phyloP scores from a whole-genome alignment of 2,113 vertebrate species.

The Brachionichthys hirsutus region DNA sequence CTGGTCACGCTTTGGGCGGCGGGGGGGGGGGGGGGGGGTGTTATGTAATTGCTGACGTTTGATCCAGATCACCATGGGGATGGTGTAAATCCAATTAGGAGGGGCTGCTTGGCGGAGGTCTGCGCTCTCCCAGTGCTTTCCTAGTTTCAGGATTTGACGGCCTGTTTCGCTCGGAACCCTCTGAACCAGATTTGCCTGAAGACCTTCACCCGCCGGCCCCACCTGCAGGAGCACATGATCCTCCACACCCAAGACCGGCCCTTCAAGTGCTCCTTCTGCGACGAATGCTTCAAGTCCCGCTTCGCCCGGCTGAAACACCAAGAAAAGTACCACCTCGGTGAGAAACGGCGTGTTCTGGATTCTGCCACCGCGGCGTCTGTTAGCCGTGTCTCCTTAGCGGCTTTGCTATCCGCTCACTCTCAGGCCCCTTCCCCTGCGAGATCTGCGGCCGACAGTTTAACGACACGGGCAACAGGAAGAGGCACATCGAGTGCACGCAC shows the following conservation, averaged over 20 bases:
- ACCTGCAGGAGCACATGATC: slow-evolving; percentile 98
- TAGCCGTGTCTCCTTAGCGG: too few relatives aligned
- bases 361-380: too few relatives aligned
- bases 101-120: too few relatives aligned
- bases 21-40: too few relatives aligned
- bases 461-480: slow-evolving; percentile 94
- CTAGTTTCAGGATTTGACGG: too few relatives aligned
- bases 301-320: slow-evolving; percentile 97
- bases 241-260: slow-evolving; percentile 95
- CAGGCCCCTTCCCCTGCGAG: slow-evolving; percentile 96
- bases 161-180: not conserved
- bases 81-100: too few relatives aligned
- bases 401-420: not conserved
- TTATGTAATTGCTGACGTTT: too few relatives aligned
- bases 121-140: too few relatives aligned
- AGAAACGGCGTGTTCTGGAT: too few relatives aligned
- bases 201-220: slow-evolving; percentile 92
- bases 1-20: too few relatives aligned
- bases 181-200: slow-evolving; percentile 90
- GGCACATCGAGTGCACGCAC: slow-evolving; percentile 96
- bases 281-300: slow-evolving; percentile 94
- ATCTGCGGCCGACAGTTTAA: slow-evolving; percentile 98
- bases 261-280: slow-evolving; percentile 95
- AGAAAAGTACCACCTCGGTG: slow-evolving; percentile 94
- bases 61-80: too few relatives aligned